phyloP scores from a whole-genome alignment of 2,113 vertebrate species.

The Kryptolebias marmoratus region DNA sequence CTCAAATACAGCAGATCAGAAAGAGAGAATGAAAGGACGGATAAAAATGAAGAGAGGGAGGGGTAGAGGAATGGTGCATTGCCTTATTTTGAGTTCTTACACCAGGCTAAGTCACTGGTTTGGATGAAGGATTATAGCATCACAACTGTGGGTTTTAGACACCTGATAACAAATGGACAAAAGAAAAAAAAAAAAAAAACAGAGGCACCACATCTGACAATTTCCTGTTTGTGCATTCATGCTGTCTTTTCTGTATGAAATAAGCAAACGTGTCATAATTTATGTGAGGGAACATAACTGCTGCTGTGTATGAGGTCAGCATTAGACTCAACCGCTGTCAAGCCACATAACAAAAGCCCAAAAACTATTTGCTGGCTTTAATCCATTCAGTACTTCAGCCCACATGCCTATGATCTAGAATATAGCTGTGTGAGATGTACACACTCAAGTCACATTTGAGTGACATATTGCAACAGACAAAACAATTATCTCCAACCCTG shows the following conservation, averaged over 20 bases:
- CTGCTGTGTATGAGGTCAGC: conserved; percentile 30
- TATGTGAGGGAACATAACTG: conserved; percentile 17
- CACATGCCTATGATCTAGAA: conserved; percentile 39
- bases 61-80: conserved; percentile 46
- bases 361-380: conserved; percentile 30
- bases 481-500: conserved; percentile 34
- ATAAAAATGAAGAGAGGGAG: conserved; percentile 38
- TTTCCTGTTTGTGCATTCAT: conserved; percentile 27
- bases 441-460: conserved; percentile 24
- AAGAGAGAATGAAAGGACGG: conserved; percentile 23
- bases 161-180: conserved; percentile 43
- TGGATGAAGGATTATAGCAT: conserved; percentile 49
- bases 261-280: conserved; percentile 12
- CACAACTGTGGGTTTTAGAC: conserved; percentile 51
- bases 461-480: conserved; percentile 29
- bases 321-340: conserved; percentile 20
- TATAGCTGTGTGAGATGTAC: conserved; percentile 30
- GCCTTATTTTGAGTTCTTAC: conserved; percentile 56
- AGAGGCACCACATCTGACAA: conserved; percentile 16
- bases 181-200: conserved; percentile 10
- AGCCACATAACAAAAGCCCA: conserved; percentile 31
- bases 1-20: conserved; percentile 60
- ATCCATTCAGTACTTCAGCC: conserved; percentile 26
- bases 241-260: conserved; percentile 1
- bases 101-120: conserved; percentile 44